Evolutionary conservation across 1,140 invertebrate species (phyloP).

Genomic region (Saxidomus purpurata): DNA sequence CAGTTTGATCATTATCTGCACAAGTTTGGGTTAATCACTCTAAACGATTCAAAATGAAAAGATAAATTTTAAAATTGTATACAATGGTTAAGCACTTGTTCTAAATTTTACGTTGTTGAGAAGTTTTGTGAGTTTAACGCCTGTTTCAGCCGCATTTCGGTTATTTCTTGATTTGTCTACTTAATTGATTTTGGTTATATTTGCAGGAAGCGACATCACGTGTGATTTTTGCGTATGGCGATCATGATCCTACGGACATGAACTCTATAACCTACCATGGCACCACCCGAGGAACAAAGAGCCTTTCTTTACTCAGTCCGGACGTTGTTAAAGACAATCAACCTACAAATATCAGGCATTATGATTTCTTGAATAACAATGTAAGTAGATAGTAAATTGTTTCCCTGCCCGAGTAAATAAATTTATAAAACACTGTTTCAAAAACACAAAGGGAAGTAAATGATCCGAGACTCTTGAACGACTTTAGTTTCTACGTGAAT

Average conservation of each 20-base stretch:
- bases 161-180: neutral
- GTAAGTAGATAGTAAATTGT: neutral
- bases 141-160: neutral
- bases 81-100: too few species aligned
- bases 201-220: conserved; percentile 24
- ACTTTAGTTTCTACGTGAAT: too few species aligned
- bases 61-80: too few species aligned
- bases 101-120: too few species aligned
- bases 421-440: neutral
- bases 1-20: too few species aligned
- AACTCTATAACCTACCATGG: conserved; percentile 29
- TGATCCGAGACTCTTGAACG: too few species aligned
- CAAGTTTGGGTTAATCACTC: too few species aligned
- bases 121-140: neutral
- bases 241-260: neutral
- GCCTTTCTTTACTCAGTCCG: conserved; percentile 19
- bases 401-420: neutral
- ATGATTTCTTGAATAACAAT: conserved; percentile 34
- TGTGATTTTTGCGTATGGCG: conserved; percentile 36
- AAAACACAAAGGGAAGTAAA: neutral
- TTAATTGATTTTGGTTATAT: neutral
- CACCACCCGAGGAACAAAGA: conserved; percentile 42
- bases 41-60: too few species aligned
- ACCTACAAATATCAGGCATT: neutral
- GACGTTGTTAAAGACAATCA: neutral